Evolutionary conservation across 1,140 invertebrate genomes (phyloP).

Genomic region (Propsilocerus akamusi): DNA sequence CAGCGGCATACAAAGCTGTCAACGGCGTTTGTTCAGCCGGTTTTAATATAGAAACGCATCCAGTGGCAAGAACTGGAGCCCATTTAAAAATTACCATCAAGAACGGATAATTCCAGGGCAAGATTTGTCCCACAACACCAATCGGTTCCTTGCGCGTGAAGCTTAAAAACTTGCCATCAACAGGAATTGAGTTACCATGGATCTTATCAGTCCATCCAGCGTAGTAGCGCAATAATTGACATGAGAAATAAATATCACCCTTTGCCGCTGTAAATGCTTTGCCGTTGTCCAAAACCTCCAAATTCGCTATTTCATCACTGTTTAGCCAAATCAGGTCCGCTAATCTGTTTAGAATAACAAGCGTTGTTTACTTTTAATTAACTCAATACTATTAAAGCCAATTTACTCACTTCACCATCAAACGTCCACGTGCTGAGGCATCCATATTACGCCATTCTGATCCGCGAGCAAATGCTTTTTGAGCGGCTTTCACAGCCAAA

Average conservation of each 20-base stretch:
- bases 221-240: conserved; percentile 44
- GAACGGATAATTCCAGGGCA: conserved; percentile 44
- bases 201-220: conserved; percentile 62
- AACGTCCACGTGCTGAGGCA: conserved; percentile 32
- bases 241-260: conserved; percentile 32
- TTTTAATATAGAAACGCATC: conserved; percentile 45
- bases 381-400: not conserved
- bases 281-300: conserved; percentile 55
- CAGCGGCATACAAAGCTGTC: conserved; percentile 43
- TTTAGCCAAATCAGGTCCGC: conserved; percentile 56
- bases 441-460: conserved; percentile 43
- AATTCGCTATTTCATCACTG: conserved; percentile 35
- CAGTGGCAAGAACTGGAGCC: conserved; percentile 42
- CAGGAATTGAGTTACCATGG: conserved; percentile 45
- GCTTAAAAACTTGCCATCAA: conserved; percentile 25
- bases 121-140: conserved; percentile 28
- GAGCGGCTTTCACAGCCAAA: conserved; percentile 33
- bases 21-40: conserved; percentile 64
- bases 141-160: conserved; percentile 48
- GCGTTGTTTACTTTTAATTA: conserved; percentile 13
- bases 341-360: conserved; percentile 26
- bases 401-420: conserved; percentile 25
- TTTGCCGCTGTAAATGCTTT: conserved; percentile 42
- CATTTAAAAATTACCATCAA: conserved; percentile 37
- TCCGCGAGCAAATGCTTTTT: conserved; percentile 31